These are phyloP conservation scores for Watsonalla cultraria DNA, from an alignment of 2,888 invertebrate species.

Conservation along the genomic window DNA sequence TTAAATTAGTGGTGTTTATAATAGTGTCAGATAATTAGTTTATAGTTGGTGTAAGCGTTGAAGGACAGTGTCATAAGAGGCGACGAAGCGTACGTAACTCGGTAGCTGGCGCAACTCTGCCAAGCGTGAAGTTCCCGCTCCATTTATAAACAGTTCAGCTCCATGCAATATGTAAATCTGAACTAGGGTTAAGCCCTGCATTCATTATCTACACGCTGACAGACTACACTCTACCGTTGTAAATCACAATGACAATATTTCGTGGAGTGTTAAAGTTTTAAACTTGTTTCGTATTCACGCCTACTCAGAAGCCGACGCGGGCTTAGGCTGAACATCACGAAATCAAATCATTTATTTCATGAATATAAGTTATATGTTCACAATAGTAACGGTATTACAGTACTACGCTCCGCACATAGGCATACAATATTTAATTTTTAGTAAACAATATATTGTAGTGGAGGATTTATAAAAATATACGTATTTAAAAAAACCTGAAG, in stretches of 20 bases:
- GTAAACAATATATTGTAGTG: too few relatives aligned
- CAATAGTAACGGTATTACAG: too few relatives aligned
- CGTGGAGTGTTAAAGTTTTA: not conserved
- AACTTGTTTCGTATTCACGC: too few relatives aligned
- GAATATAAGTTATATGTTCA: too few relatives aligned
- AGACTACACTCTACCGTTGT: not conserved
- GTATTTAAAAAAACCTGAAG: too few relatives aligned
- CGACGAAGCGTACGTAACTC: constrained; percentile 55
- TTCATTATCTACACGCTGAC: constrained; percentile 13
- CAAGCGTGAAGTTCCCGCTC: constrained; percentile 51
- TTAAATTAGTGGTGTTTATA: too few relatives aligned
- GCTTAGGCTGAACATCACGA: too few relatives aligned
- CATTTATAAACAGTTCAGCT: constrained; percentile 45
- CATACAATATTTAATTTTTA: too few relatives aligned
- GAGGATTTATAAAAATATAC: too few relatives aligned
- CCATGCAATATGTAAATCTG: constrained; percentile 24
- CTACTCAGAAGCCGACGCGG: too few relatives aligned
- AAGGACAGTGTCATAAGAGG: constrained; percentile 13
- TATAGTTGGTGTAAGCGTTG: constrained; percentile 1
- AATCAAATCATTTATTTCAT: too few relatives aligned
- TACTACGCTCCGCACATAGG: too few relatives aligned
- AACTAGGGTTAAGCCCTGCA: constrained; percentile 15
- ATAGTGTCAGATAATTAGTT: not conserved
- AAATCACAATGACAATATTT: not conserved
- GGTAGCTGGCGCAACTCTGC: constrained; percentile 34